Base-by-base conservation (phyloP, 2,888 invertebrate species). In the Hypercompe scribonia region DNA sequence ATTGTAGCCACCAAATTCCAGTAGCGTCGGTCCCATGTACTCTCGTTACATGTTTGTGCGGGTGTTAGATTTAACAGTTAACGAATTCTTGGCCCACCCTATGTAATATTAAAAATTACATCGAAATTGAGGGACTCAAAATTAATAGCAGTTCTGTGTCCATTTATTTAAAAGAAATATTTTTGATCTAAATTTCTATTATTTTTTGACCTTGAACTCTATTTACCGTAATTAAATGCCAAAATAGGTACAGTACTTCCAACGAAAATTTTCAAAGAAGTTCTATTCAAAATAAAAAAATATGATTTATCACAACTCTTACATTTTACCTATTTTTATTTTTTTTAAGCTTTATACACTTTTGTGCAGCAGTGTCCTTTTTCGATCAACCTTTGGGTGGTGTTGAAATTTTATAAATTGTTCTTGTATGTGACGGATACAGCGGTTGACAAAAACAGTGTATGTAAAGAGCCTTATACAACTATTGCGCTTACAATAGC, bases 401-500 rank as follows among this genome's bases (percentile, higher is more conserved):
- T n/a, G n/a, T n/a, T n/a, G n/a, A n/a, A n/a, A n/a, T n/a, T n/a
- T n/a, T n/a, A n/a, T n/a, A n/a, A n/a, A n/a, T n/a, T n/a, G n/a
- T n/a, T n/a, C n/a, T n/a, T n/a, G n/a, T 24, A 11, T 65, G 39
- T 39, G 24, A 39, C 15, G 33, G 24, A 67, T 50, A 68, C 66
- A 11, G 36, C 34, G 24, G 5, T 28, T n/a, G 24, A 54, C 8
- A 15, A 18, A 68, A n/a, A 28, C 18, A 15, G 68, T 18, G 50
- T 64, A 70, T 69, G 42, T 31, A 50, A 65, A 54, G n/a, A 65
- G 90, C 90, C 84, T 72, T 84, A 82, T 86, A 86, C 85, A 89
- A 90, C 87, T 84, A 81, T 64, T 67, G 54, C 73, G 84, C 84
- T 84, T 87, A 89, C 89, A 90, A 86, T 86, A 86, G 83, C 86